Evolutionary conservation across 1,140 invertebrate genomes (phyloP), one percentile per base, ranked within the genome.

Genomic region (Drosophila pseudoobscura): DNA sequence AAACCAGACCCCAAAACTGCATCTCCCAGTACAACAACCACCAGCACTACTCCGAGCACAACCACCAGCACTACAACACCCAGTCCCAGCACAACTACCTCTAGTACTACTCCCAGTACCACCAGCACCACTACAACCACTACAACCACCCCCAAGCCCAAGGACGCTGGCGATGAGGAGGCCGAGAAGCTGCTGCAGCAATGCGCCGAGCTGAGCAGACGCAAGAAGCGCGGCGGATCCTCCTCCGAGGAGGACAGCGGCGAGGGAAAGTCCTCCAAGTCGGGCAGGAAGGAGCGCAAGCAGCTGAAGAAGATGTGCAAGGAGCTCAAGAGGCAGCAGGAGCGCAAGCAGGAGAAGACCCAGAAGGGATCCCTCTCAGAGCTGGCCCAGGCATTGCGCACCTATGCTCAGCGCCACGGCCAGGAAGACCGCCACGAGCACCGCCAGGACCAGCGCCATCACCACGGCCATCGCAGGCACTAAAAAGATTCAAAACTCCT

Each of bases 251-350:
- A 89, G 22, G 72, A 85, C 47, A 82, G 71, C 29, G 71, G 70
- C 20, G 41, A 65, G 24, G 1, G 3, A 7, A 89, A 78, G 46
- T 5, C 35, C 11, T 13, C 11, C 35, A 70, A 69, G 6, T 59
- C 85, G 0, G 43, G 60, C 1, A 89, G 78, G 64, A 89, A 80
- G 29, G 77, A 89, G 8, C 77, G 77, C 60, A 89, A 89, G 74
- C 73, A 89, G 66, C 61, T 89, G 8, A 89, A 89, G 75, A 85
- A 89, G 45, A 58, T 89, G 53, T 89, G 85, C 85, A 89, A 89
- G 62, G 55, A 75, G 15, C 41, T 89, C 6, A 70, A 26, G 49
- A 70, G 55, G 45, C 59, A 84, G 51, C 68, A 79, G 56, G 71
- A 79, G 26, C 45, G 35, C 17, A 79, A 84, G 46, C 39, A 85